A percentile compares a stretch with the other conserved stretches of the same genome.
phyloP scores from a whole-genome alignment of 53 echinoderm and acorn worm species.

The Mesocentrotus franciscanus region DNA sequence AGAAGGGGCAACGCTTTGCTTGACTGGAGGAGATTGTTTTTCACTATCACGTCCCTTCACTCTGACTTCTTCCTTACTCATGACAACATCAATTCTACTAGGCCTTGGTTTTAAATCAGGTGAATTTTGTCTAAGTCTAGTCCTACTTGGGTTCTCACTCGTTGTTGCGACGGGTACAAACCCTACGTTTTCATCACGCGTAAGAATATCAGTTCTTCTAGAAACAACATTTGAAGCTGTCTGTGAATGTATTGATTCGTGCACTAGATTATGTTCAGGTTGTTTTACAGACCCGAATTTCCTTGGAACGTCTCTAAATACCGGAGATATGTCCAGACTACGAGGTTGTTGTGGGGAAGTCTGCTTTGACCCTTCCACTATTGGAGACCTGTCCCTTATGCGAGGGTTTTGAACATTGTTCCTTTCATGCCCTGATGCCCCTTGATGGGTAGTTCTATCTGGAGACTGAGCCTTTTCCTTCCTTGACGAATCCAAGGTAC shows the following conservation, averaged over 20 bases:
- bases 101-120: conserved; percentile 27
- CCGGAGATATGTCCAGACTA: conserved; percentile 22
- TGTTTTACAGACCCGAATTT: conserved; percentile 50
- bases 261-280: conserved; percentile 35
- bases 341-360: conserved; percentile 35
- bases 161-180: conserved; percentile 49
- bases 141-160: neutral
- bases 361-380: neutral
- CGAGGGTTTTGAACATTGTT: conserved; percentile 31
- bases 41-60: neutral
- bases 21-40: conserved; percentile 31
- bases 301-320: conserved; percentile 44
- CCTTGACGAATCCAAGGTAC: neutral
- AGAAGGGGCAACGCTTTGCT: conserved; percentile 20
- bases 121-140: neutral
- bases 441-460: neutral
- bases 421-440: neutral
- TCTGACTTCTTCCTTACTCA: conserved; percentile 10
- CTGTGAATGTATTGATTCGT: conserved; percentile 10
- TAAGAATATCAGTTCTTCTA: conserved; percentile 36
- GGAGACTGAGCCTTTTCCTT: conserved; percentile 2
- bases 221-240: conserved; percentile 42
- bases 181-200: conserved; percentile 33
- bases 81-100: neutral
- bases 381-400: neutral